Evolutionary conservation across 2,113 vertebrate genomes (phyloP), one percentile per base, ranked within the genome.

Genomic region (Toxotes chatareus): DNA sequence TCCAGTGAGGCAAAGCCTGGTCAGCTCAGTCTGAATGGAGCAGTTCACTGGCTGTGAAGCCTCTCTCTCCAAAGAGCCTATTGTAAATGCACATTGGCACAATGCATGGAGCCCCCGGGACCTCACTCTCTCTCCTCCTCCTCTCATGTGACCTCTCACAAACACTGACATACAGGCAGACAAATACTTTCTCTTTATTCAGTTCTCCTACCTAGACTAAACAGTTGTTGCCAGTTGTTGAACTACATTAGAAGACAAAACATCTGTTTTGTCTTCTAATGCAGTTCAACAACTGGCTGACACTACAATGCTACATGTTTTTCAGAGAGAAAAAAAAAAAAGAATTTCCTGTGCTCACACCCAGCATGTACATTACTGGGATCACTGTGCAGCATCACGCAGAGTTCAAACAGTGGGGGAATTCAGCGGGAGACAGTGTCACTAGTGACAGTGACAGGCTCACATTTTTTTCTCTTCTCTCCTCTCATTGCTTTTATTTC

Each of bases 81-180:
- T 92, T 93, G 91, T 93, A 79, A 88, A 90, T 51, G 79, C 82
- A 83, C 80, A 89, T 14, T 81, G 81, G 89, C 79, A 91, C 85
- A 90, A 93, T 85, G 84, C 80, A 76, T 64, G 56, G 71, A 85
- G 86, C 88, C 89, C 82, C 47, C 27, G 87, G 88, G 91, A 88
- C 82, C 88, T 80, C 86, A 79, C 80, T 88, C 73, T 69, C 73
- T 72, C 75, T 62, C 47, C 57, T 65, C 83, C 79, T 80, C 82
- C 80, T 73, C 85, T 90, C 89, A 90, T 88, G 82, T 89, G 90
- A 92, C 86, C 79, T 77, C 82, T 72, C 67, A 57, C 88, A 80
- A 83, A 83, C 57, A 74, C 68, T 53, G 73, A 84, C 69, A 82
- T 47, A 77, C 68, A 86, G 27, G 61, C 72, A 46, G 62, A 44